Conservation (phyloP, 2,888 invertebrate genomes). For the Aphodius sticticus region DNA sequence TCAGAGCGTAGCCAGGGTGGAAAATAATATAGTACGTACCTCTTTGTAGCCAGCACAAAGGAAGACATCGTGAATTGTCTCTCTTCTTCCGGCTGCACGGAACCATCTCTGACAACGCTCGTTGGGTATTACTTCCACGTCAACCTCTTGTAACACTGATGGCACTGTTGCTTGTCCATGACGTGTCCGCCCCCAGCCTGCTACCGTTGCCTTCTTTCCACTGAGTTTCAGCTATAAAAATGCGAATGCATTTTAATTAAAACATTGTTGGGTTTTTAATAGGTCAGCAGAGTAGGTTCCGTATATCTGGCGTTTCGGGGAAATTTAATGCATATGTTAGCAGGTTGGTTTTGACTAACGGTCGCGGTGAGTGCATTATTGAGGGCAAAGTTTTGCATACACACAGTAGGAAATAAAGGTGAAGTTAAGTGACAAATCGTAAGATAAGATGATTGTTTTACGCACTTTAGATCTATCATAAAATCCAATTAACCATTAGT, state of each 20-base stretch:
- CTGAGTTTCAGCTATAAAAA: constrained; percentile 71
- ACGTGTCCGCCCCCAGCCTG: constrained; percentile 91
- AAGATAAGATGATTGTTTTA: too few relatives aligned
- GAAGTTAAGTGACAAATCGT: too few relatives aligned
- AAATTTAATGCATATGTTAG: too few relatives aligned
- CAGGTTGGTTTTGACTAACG: too few relatives aligned
- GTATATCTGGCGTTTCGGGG: background rate
- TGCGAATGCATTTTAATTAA: constrained; percentile 13
- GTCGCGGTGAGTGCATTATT: too few relatives aligned
- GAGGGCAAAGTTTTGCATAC: too few relatives aligned
- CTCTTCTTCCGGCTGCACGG: constrained; percentile 85
- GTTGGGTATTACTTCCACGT: constrained; percentile 87
- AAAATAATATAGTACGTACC: constrained; percentile 61
- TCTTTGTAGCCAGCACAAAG: constrained; percentile 93
- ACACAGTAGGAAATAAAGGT: too few relatives aligned
- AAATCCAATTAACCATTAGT: too few relatives aligned
- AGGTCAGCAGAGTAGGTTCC: background rate
- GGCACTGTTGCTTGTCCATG: constrained; percentile 91
- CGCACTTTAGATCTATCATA: too few relatives aligned
- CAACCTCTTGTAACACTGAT: constrained; percentile 83
- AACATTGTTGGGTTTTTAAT: background rate
- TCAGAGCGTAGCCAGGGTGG: background rate
- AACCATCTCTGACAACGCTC: constrained; percentile 94
- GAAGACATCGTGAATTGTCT: constrained; percentile 93
- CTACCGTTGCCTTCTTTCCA: constrained; percentile 90